Base-by-base conservation (phyloP, 2,888 invertebrate species). In the Elmis aenea region DNA sequence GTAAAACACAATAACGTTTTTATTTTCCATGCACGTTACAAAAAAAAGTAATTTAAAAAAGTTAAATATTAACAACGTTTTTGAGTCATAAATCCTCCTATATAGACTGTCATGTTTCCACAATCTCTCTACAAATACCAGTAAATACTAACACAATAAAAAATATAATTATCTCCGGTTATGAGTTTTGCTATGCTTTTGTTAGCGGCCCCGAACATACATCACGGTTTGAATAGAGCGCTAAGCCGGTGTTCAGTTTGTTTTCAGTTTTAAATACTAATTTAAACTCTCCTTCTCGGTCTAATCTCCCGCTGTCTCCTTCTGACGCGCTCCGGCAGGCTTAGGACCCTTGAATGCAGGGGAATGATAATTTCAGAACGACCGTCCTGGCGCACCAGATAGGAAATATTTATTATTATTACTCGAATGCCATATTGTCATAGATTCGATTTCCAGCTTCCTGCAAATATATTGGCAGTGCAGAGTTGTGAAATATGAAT, bases 361-460 rank as follows among this genome's bases (percentile, higher is more conserved):
- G 40, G 46, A 46, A 53, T 52, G 57, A 56, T 56, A 57, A 59
- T 59, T 54, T 54, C 45, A 49, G 52, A 53, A 57, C 55, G 58
- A 54, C 55, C 54, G 46, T 51, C 43, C 52, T 54, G 54, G 48
- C 51, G 50, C 46, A 52, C 42, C 50, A 56, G 58, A 58, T 58
- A 56, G 50, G 52, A 49, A 51, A 54, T 57, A 59, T 61, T 61
- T 61, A 61, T 59, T 59, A 59, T 59, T 57, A 59, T 61, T 58
- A 53, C 59, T 48, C 50, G 31, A 51, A 54, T 50, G 53, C 57
- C 58, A 55, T 58, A 59, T 59, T 59, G 57, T 53, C 50, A 48
- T 39, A 37, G 39, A 52, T 57, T 59, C 56, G 56, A 59, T 59
- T 55, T 55, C 55, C 57, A 50, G 38, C 39, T 35, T 40, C 39